Evolutionary conservation across 2,113 vertebrate genomes (phyloP).

Genomic region (Vicugna pacos): DNA sequence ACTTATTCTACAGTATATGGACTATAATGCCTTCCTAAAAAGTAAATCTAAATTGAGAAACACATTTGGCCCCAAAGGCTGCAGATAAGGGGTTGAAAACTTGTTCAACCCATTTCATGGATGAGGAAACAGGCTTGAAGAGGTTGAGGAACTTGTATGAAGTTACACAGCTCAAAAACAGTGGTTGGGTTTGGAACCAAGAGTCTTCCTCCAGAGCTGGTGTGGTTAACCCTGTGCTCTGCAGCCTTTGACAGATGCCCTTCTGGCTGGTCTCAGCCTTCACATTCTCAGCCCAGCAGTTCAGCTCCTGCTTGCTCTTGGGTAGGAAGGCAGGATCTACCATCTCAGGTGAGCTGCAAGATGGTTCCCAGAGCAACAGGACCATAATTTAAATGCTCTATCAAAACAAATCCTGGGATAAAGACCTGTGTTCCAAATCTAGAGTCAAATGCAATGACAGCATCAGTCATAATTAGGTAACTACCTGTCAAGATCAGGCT

Average conservation of each 20-base stretch:
- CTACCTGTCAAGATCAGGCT: neutral
- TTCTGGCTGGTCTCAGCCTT: neutral
- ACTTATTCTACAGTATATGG: neutral
- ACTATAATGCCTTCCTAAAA: neutral
- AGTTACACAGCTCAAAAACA: neutral
- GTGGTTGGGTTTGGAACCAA: neutral
- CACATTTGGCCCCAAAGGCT: neutral
- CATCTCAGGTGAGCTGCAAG: neutral
- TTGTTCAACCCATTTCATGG: neutral
- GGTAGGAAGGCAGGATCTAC: neutral
- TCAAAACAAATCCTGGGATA: neutral
- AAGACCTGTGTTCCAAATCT: neutral
- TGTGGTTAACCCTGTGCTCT: neutral
- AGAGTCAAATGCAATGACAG: neutral
- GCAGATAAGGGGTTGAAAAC: neutral
- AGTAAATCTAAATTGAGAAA: slow-evolving; percentile 41
- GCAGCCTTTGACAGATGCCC: neutral
- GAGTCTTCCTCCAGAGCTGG: neutral
- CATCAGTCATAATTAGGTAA: neutral
- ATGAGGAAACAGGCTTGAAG: neutral
- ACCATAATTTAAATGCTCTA: neutral
- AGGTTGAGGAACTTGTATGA: neutral
- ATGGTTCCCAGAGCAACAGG: neutral
- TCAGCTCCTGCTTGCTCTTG: neutral
- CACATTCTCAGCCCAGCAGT: neutral